Evolutionary conservation across 64 coral and sea anemone species (phyloP).

Genomic region (Platygyra sinensis): DNA sequence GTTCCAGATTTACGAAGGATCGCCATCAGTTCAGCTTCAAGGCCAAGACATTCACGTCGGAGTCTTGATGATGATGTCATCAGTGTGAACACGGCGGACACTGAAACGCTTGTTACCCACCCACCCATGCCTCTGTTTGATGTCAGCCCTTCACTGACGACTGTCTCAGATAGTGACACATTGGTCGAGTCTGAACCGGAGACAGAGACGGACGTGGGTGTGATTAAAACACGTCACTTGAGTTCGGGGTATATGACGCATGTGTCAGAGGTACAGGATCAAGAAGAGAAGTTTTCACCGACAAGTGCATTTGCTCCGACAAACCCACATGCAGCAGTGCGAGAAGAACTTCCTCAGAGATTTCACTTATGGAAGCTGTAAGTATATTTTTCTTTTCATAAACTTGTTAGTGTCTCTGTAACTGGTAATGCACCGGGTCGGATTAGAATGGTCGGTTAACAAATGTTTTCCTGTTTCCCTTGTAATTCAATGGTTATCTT

Average conservation of each 20-base stretch:
- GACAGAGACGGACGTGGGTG: constrained; percentile 38
- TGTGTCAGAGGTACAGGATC: not conserved
- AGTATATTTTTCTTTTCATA: constrained; percentile 5
- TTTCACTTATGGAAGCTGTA: constrained; percentile 94
- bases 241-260: not conserved
- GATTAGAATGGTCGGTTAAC: too few relatives aligned
- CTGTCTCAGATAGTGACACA: constrained; percentile 93
- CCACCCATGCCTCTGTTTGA: constrained; percentile 94
- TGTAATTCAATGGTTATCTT: too few relatives aligned
- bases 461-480: too few relatives aligned
- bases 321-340: constrained; percentile 80
- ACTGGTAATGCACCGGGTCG: too few relatives aligned
- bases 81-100: constrained; percentile 76
- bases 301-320: constrained; percentile 87
- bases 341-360: constrained; percentile 80
- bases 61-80: constrained; percentile 90
- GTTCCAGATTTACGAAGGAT: constrained; percentile 78
- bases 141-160: constrained; percentile 88
- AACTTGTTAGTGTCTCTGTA: not conserved
- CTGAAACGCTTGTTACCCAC: constrained; percentile 73
- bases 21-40: constrained; percentile 27
- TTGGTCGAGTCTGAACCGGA: constrained; percentile 78
- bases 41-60: constrained; percentile 27
- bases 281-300: constrained; percentile 62
- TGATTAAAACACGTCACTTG: not conserved